Conservation (phyloP, 1,140 invertebrate genomes). For the Drosophila nikananu region DNA sequence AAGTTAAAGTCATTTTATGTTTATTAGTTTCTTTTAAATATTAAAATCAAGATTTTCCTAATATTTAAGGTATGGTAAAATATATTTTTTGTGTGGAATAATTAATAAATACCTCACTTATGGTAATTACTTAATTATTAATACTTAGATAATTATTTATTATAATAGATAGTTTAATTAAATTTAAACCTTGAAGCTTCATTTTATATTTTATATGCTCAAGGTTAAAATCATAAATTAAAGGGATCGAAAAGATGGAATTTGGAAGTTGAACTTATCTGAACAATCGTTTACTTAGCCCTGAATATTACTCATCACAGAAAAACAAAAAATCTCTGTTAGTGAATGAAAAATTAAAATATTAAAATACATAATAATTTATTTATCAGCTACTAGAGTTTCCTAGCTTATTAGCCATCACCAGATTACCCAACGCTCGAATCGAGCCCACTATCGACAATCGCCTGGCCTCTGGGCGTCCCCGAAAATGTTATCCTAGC, state of each 20-base stretch:
- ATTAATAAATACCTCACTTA: neutral
- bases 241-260: neutral
- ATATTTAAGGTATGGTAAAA: neutral
- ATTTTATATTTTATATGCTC: neutral
- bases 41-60: neutral
- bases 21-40: neutral
- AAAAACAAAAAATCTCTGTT: neutral
- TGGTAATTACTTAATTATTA: neutral
- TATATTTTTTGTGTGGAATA: neutral
- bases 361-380: neutral
- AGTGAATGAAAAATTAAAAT: neutral
- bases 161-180: neutral
- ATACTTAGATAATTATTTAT: neutral
- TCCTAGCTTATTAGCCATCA: neutral
- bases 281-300: neutral
- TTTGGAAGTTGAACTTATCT: neutral
- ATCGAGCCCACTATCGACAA: conserved; percentile 30
- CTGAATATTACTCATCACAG: neutral
- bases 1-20: neutral
- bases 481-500: conserved; percentile 46
- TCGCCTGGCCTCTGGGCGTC: conserved; percentile 40
- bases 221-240: conserved; percentile 2
- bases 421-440: conserved; percentile 7
- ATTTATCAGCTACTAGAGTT: neutral
- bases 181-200: neutral